Conservation (phyloP, 2,113 vertebrate genomes). For the Thunnus thynnus region DNA sequence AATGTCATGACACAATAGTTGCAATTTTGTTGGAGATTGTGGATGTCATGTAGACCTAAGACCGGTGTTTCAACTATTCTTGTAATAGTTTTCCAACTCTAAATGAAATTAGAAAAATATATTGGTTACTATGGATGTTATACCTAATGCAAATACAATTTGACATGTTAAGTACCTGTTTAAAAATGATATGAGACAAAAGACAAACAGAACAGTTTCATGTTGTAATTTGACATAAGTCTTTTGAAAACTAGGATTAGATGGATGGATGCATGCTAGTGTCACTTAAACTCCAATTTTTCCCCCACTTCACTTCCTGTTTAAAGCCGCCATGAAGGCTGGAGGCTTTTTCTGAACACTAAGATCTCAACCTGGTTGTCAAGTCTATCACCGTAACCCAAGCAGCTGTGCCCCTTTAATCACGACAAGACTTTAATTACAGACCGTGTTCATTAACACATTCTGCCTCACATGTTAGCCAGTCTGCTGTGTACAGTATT, state of each 20-base stretch:
- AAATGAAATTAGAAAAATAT: background rate
- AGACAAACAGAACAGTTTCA: background rate
- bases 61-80: too few relatives aligned
- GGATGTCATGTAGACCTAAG: background rate
- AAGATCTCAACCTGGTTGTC: slow-evolving; percentile 36
- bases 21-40: background rate
- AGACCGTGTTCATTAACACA: slow-evolving; percentile 65
- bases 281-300: slow-evolving; percentile 10
- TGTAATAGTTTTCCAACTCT: background rate
- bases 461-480: slow-evolving; percentile 23
- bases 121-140: background rate
- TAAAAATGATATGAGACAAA: background rate
- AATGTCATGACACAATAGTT: background rate
- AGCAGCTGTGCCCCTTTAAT: slow-evolving; percentile 53
- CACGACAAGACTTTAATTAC: slow-evolving; percentile 62
- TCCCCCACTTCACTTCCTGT: background rate
- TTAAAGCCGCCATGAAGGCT: slow-evolving; percentile 1
- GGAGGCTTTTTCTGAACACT: slow-evolving; percentile 14
- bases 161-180: background rate
- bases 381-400: slow-evolving; percentile 31
- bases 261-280: background rate
- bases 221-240: background rate
- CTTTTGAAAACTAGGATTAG: background rate
- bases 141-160: background rate
- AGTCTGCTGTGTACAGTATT: slow-evolving; percentile 51